phyloP scores from a whole-genome alignment of 2,113 vertebrate species.

The Ochotona princeps region DNA sequence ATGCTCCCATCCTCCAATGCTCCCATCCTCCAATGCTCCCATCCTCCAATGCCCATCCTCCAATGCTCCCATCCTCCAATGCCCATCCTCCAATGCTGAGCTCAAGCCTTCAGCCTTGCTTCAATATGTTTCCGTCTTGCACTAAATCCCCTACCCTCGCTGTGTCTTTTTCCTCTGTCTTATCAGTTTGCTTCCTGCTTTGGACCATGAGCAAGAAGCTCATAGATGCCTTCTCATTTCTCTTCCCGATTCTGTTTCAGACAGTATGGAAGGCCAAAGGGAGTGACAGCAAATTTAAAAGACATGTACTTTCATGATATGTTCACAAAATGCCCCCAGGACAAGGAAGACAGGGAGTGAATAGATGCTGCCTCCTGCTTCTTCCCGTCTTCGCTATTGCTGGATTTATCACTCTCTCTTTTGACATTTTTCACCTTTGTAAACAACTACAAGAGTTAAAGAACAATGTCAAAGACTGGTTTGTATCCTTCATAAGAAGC shows the following conservation, averaged over 20 bases:
- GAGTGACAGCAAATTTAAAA: not conserved
- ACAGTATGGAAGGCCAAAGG: rapidly evolving
- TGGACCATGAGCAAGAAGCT: not conserved
- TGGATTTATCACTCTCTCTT: not conserved
- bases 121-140: not conserved
- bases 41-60: no score
- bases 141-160: not conserved
- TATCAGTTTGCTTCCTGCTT: not conserved
- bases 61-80: no score
- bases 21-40: no score
- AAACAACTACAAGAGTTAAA: not conserved
- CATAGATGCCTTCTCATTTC: not conserved
- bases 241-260: not conserved
- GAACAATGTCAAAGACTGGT: not conserved
- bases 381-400: not conserved
- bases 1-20: no score
- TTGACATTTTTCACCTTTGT: not conserved
- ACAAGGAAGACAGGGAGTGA: not conserved
- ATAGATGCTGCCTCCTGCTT: not conserved
- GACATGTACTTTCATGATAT: rapidly evolving
- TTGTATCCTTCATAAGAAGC: not conserved
- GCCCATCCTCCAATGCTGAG: no score
- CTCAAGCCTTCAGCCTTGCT: no score
- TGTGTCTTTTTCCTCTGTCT: not conserved
- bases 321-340: not conserved